These are phyloP conservation scores for Ferrisia virgata DNA, from an alignment of 2,888 invertebrate species.

Conservation along the genomic window DNA sequence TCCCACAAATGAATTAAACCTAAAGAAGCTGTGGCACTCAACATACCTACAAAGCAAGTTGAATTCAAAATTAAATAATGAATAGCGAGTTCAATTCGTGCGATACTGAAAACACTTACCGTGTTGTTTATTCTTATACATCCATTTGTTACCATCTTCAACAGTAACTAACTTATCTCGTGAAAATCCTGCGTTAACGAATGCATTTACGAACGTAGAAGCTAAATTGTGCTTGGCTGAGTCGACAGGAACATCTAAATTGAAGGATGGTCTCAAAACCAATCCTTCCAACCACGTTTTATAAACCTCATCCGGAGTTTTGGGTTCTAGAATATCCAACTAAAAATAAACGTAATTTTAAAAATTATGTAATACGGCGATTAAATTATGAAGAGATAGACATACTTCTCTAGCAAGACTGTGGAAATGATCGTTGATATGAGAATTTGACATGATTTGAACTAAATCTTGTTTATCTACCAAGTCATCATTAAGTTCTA, in stretches of 20 bases:
- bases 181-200: conserved; percentile 97
- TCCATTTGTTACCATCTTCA: conserved; percentile 79
- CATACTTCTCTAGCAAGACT: conserved; percentile 84
- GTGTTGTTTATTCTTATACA: conserved; percentile 97
- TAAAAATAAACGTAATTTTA: conserved; percentile 52
- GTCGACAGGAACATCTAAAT: conserved; percentile 64
- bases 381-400: background rate
- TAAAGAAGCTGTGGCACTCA: conserved; percentile 94
- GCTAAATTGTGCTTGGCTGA: conserved; percentile 96
- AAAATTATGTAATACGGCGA: background rate
- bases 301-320: conserved; percentile 97
- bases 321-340: conserved; percentile 98
- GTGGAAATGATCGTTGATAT: conserved; percentile 88
- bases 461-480: conserved; percentile 71
- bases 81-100: background rate
- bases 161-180: conserved; percentile 89
- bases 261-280: conserved; percentile 51
- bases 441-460: conserved; percentile 90
- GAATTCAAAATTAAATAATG: background rate
- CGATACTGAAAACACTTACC: conserved; percentile 53
- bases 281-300: conserved; percentile 86
- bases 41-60: conserved; percentile 64
- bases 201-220: conserved; percentile 96
- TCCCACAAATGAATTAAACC: conserved; percentile 97
- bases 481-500: conserved; percentile 70